A percentile compares a stretch with the other conserved stretches of the same genome.
These are phyloP conservation scores for Papilio demoleus DNA, from an alignment of 2,888 invertebrate genomes.

Conservation along the genomic window DNA sequence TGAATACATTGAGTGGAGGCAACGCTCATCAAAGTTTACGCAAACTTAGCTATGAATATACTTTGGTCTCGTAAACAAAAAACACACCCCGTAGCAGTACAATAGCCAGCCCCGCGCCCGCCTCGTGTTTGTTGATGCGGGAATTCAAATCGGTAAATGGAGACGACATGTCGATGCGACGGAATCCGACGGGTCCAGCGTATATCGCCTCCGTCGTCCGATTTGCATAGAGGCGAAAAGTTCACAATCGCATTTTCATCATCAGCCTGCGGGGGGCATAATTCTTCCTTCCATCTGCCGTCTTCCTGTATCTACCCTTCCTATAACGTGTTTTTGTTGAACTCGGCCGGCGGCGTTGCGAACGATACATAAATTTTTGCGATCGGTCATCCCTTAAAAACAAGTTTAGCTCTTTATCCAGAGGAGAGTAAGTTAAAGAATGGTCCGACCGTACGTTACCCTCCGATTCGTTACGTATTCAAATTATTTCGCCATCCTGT, in stretches of 20 bases:
- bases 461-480: constrained; percentile 81
- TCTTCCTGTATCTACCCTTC: constrained; percentile 80
- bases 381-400: constrained; percentile 84
- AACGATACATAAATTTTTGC: constrained; percentile 82
- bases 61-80: constrained; percentile 61
- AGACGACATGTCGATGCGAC: constrained; percentile 61
- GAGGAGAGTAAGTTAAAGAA: constrained; percentile 79
- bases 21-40: constrained; percentile 67
- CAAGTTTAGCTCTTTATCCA: constrained; percentile 83
- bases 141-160: constrained; percentile 68
- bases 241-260: constrained; percentile 82
- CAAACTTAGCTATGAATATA: constrained; percentile 64
- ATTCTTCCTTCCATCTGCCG: constrained; percentile 81
- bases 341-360: constrained; percentile 77
- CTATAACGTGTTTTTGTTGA: constrained; percentile 74
- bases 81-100: constrained; percentile 58
- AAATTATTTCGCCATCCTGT: constrained; percentile 80
- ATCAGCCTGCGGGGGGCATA: constrained; percentile 81
- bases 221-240: constrained; percentile 82
- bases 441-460: constrained; percentile 75
- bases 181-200: constrained; percentile 61
- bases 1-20: constrained; percentile 67
- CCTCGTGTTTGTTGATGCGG: constrained; percentile 55
- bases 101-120: constrained; percentile 54
- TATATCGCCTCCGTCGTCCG: constrained; percentile 71